A percentile compares a stretch with the other conserved stretches of the same genome.
phyloP scores from a whole-genome alignment of 2,888 invertebrate genomes.

The Stenichneumon culpator region DNA sequence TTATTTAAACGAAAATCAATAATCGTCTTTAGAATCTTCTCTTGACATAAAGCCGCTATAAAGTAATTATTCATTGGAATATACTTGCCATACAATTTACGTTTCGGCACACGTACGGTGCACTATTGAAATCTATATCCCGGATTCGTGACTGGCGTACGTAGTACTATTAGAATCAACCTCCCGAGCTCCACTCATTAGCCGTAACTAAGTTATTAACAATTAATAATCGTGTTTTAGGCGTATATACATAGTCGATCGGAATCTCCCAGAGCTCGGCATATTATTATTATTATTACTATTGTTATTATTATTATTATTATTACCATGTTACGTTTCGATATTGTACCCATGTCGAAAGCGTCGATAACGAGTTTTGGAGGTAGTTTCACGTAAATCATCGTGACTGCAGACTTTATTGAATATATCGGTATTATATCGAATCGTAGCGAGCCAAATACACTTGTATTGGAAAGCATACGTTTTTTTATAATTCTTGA shows the following conservation, averaged over 20 bases:
- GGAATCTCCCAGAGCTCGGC: background rate
- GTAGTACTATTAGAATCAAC: background rate
- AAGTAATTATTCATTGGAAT: background rate
- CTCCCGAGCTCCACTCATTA: background rate
- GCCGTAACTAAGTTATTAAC: slow-evolving; percentile 8
- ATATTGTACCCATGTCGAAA: background rate
- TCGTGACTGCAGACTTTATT: no score
- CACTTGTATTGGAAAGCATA: no score
- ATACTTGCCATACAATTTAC: slow-evolving; percentile 2
- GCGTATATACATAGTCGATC: background rate
- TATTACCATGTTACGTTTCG: background rate
- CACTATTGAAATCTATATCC: background rate
- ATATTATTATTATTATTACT: background rate
- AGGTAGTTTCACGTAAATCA: no score
- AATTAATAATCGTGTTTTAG: slow-evolving; percentile 12
- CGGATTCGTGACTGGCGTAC: background rate
- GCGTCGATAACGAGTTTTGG: no score
- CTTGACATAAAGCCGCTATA: no score
- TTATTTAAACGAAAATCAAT: background rate
- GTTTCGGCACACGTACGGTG: background rate
- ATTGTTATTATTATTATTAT: background rate
- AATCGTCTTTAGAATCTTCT: no score
- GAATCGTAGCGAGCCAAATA: no score
- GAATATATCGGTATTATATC: no score
- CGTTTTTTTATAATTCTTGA: no score